Evolutionary conservation across 2,113 vertebrate genomes (phyloP).

Genomic region (Anthoscopus minutus): DNA sequence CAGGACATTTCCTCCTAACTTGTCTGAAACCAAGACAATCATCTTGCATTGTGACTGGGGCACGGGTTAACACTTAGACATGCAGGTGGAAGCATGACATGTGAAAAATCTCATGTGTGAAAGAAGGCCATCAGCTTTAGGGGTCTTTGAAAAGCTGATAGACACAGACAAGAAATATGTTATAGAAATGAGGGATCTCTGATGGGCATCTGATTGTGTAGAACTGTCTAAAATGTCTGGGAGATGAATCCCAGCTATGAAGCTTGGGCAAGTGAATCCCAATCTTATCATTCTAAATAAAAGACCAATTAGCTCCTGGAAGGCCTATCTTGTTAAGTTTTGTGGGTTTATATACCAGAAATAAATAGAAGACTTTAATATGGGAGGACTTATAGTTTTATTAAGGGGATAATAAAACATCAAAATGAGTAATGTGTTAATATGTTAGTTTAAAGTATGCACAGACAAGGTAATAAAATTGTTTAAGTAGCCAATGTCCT

Average conservation of each 20-base stretch:
- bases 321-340: neutral
- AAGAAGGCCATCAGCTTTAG: neutral
- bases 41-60: neutral
- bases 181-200: neutral
- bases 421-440: neutral
- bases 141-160: neutral
- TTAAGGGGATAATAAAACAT: neutral
- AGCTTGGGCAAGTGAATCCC: neutral
- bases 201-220: neutral
- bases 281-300: neutral
- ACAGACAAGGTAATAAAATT: neutral
- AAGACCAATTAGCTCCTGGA: neutral
- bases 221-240: neutral
- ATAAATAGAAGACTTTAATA: neutral
- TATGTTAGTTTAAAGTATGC: neutral
- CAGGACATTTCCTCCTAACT: neutral
- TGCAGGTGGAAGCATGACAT: fast-evolving
- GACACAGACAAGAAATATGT: neutral
- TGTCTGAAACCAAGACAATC: neutral
- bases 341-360: neutral
- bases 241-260: neutral
- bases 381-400: neutral
- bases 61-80: neutral
- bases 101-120: neutral
- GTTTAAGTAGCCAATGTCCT: neutral